Base-by-base conservation (phyloP, 53 echinoderm and acorn worm genomes). In the Zoroaster sp. region DNA sequence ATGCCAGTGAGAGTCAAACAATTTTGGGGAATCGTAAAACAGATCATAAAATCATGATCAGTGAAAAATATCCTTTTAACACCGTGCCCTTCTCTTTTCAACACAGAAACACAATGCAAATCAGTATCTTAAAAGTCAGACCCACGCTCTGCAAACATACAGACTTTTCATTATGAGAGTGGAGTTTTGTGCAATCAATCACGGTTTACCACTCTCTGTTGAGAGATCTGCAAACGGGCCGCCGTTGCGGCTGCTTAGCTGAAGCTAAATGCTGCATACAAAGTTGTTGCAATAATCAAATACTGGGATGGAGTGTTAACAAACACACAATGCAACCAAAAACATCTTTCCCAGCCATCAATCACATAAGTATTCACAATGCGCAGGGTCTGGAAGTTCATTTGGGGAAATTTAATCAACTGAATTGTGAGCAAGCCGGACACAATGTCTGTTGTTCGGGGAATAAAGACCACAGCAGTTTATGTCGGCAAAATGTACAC, bases 401-500 rank as follows among this genome's bases (percentile, higher is more conserved):
- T 66, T 81, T 81, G 12, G 14, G 40, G 66, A 80, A 80, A 80
- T 53, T 35, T 39, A 80, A 80, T 36, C 40, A 66, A 81, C 37
- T n/a, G 38, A 45, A 53, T 45, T 10, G 39, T 38, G 21, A 37
- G 18, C 34, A 18, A 54, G 33, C 39, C 18, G 4, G 36, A 54
- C 78, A 49, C 49, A 41, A 47, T 41, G 43, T 31, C 33, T 49
- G 76, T 76, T 41, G 30, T 45, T 76, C 47, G 34, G 52, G 46
- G 33, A 14, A 52, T 9, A 76, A 76, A 76, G 46, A 76, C 45
- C 49, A 31, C 30, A 14, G 34, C 23, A 76, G 46, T 47, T 47
- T 34, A 28, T 59, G 63, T 59, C 63, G 63, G 63, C 63, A 59
- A 59, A 59, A 59, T 25, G 63, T 59, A 59, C 63, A 59, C 63